phyloP scores from a whole-genome alignment of 2,113 vertebrate genomes.

The Rhea pennata region DNA sequence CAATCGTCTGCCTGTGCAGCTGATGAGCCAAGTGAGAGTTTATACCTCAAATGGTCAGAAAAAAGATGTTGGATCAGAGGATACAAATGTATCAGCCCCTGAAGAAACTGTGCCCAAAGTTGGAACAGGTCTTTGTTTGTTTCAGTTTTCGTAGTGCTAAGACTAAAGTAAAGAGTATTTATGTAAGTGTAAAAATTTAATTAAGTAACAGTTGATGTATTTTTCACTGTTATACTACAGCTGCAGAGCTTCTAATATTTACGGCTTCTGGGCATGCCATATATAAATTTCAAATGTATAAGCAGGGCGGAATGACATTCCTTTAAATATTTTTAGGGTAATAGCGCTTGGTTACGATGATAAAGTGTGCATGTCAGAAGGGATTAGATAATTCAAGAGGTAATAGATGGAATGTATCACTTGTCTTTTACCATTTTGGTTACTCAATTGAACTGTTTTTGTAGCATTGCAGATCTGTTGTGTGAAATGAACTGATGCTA shows the following conservation, averaged over 20 bases:
- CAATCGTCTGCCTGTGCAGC: conserved; percentile 70
- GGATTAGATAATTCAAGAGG: not conserved
- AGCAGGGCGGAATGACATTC: not conserved
- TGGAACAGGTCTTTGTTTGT: conserved; percentile 62
- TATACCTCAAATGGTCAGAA: conserved; percentile 84
- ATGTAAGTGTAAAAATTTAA: not conserved
- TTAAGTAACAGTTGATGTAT: not conserved
- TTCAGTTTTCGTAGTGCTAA: not conserved
- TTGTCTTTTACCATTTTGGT: not conserved
- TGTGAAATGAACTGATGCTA: not conserved
- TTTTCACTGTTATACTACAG: fast-evolving
- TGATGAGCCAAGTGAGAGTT: conserved; percentile 80
- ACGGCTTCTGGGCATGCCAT: not conserved
- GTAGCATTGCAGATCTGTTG: not conserved
- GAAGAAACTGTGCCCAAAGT: conserved; percentile 16
- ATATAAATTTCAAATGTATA: not conserved
- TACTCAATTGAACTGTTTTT: not conserved
- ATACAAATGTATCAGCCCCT: not conserved
- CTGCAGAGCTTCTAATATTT: not conserved
- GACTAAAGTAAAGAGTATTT: not conserved
- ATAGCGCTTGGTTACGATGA: not conserved
- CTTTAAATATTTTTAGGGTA: not conserved
- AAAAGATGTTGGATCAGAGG: conserved; percentile 67
- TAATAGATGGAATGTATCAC: not conserved
- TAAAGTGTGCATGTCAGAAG: not conserved